These are phyloP conservation scores for Lytechinus variegatus DNA, from an alignment of 35 echinoderm and acorn worm species.

Conservation along the genomic window DNA sequence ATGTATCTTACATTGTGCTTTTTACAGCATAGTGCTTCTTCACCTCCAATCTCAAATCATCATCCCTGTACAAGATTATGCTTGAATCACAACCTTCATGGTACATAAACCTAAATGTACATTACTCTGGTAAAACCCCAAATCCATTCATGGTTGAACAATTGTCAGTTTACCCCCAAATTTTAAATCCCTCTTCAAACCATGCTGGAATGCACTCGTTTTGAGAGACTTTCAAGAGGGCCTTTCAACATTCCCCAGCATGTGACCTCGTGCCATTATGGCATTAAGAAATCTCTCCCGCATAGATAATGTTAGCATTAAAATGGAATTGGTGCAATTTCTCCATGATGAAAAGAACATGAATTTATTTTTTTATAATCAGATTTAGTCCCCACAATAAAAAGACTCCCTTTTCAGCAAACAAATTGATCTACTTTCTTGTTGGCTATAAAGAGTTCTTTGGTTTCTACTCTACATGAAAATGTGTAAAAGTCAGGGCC, in stretches of 20 bases:
- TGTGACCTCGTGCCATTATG: not conserved
- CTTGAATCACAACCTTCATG: not conserved
- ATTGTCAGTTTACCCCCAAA: conserved; percentile 10
- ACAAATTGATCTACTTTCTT: too few species aligned
- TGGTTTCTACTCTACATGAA: too few species aligned
- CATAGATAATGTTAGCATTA: not conserved
- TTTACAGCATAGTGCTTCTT: not conserved
- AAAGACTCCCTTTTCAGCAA: too few species aligned
- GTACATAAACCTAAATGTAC: not conserved
- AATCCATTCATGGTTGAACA: not conserved
- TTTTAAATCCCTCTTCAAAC: not conserved
- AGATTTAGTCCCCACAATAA: not conserved
- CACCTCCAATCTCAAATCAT: not conserved
- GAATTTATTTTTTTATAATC: not conserved
- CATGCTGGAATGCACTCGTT: not conserved
- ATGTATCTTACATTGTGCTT: not conserved
- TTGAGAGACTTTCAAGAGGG: not conserved
- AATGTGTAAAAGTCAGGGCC: too few species aligned
- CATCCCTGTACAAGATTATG: not conserved
- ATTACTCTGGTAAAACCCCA: not conserved
- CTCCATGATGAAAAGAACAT: not conserved
- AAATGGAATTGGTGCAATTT: not conserved
- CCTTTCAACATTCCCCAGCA: conserved; percentile 9
- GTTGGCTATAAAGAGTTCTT: too few species aligned
- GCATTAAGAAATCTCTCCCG: not conserved